Base-by-base conservation (phyloP, 1,140 invertebrate species). In the Argopecten irradians region DNA sequence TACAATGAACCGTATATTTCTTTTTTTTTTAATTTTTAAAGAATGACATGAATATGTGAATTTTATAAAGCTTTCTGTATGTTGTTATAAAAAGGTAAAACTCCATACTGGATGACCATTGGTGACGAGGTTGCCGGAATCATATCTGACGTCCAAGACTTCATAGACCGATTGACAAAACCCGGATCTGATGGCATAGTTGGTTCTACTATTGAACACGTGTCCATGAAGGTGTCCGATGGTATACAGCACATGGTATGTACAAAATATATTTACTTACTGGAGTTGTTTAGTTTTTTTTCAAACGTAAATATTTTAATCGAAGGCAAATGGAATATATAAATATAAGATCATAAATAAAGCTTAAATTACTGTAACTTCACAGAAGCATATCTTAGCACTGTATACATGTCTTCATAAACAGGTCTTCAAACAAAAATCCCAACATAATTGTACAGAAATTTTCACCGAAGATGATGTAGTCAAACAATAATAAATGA, bases 41-140 rank as follows among this genome's bases (percentile, higher is more conserved):
- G 13, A 33, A 55, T 13, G 19, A 22, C 11, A n/a, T 41, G 14
- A n/a, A 83, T 33, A 35, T 13, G 8, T 39, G 33, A 39, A n/a
- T 19, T 35, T 39, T 85, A 7, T 85, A 35, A 35, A 14, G 32
- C 14, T 41, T 32, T 43, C 28, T 2, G 43, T 5, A n/a, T n/a
- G n/a, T n/a, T n/a, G n/a, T n/a, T n/a, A n/a, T n/a, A n/a, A n/a
- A n/a, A 43, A 89, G 88, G 86, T 22, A 39, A 83, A n/a, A 86
- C 86, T 13, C 88, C 88, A 16, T 89, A 89, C 35, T 89, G 88
- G 88, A 87, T 89, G 32, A 86, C 84, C 22, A 85, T 86, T 13
- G 85, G 82, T 33, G 88, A 87, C 19, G 88, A 89, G 71, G 85
- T 89, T 3, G 34, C 36, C 32, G 86, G 86, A 16, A 89, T 89